Evolutionary conservation across 2,113 vertebrate genomes (phyloP), one percentile per base, ranked within the genome.

Genomic region (Pteruthius melanotis): DNA sequence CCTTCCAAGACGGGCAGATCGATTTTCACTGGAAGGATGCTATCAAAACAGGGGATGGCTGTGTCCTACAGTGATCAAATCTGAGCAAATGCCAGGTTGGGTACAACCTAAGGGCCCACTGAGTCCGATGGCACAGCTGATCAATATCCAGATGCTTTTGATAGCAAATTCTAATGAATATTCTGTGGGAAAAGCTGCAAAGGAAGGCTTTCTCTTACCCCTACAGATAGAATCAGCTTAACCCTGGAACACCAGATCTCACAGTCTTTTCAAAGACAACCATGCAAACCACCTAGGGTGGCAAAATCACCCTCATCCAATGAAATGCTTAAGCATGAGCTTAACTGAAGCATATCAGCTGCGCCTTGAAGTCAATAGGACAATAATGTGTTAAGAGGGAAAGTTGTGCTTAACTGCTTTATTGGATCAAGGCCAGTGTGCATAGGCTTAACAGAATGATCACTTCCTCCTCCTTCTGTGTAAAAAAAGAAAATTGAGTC

Each of bases 351-450:
- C 47, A 49, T 23, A 40, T 81, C 37, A 83, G 39, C 31, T 66
- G 27, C 47, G 47, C 56, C 86, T 80, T 93, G 86, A 89, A 96
- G 60, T 56, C 80, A 75, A 8, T 2, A 47, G 53, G 49, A 56
- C 11, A 18, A 24, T 26, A 68, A 45, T 14, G 30, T 47, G 40
- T 42, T 86, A 56, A 72, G 59, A 75, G 19, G 81, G 79, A 83
- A 94, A 89, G 33, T 53, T 24, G 56, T 52, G 50, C 47, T 80
- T 82, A 88, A 93, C 83, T 68, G 88, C 56, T 94, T 95, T 81
- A 81, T 49, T 93, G 83, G 53, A 92, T 50, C 47, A 71, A 59
- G 66, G 89, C 74, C 86, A 77, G 26, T 6, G 28, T 52, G 45
- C 39, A 54, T 0, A 70, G 42, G 33, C 42, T 87, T 87, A 61